phyloP scores from a whole-genome alignment of 2,888 invertebrate genomes.

The Cerastoderma edule region DNA sequence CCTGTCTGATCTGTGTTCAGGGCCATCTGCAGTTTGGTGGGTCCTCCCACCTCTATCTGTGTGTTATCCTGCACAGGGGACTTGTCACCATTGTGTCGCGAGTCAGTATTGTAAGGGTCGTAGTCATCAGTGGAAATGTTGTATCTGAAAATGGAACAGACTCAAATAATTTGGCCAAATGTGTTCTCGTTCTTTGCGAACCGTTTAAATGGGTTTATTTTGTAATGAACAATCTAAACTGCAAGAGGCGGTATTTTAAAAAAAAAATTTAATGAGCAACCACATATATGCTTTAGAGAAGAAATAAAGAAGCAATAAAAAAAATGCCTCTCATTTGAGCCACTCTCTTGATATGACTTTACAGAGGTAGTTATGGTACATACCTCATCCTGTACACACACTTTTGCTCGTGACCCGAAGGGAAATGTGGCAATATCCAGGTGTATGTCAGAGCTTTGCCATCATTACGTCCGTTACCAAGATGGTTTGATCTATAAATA shows the following conservation, averaged over 20 bases:
- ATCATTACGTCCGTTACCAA: conserved; percentile 79
- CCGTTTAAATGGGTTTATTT: no score
- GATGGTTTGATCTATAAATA: conserved; percentile 82
- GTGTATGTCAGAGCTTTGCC: conserved; percentile 75
- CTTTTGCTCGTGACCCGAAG: conserved; percentile 78
- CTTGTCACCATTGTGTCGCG: conserved; percentile 70
- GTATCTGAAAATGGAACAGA: conserved; percentile 76
- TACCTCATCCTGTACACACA: conserved; percentile 83
- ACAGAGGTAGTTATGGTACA: no score
- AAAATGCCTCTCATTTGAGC: no score
- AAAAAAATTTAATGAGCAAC: no score
- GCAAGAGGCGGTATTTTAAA: no score
- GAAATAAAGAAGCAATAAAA: no score
- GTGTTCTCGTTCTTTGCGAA: no score
- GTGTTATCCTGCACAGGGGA: conserved; percentile 81
- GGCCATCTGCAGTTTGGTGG: conserved; percentile 78
- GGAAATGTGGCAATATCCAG: conserved; percentile 83
- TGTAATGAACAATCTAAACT: no score
- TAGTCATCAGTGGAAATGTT: conserved; percentile 84
- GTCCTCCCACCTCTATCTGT: conserved; percentile 78
- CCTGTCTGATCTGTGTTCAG: conserved; percentile 83
- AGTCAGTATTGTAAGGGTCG: conserved; percentile 79
- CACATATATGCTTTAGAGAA: no score
- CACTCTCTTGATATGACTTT: no score
- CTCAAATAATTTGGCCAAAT: no score